Evolutionary conservation across 2,797 vertebrate genomes (phyloP).

Genomic region (Cheirogaleus major): DNA sequence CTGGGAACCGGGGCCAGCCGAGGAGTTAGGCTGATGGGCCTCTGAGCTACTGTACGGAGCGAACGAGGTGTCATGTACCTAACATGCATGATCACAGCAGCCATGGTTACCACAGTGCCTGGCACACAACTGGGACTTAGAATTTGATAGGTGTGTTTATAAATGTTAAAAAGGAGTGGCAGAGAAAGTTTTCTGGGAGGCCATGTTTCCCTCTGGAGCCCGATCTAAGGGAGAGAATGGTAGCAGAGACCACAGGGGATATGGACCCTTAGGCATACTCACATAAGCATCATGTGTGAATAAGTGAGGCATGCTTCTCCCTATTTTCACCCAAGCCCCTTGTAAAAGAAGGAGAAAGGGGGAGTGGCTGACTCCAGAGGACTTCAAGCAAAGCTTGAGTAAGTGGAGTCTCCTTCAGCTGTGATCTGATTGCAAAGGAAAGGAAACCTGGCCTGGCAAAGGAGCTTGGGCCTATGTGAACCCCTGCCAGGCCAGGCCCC

Average conservation of each 20-base stretch:
- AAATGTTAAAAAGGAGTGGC: conserved; percentile 6
- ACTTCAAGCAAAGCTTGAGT: background rate
- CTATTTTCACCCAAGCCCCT: background rate
- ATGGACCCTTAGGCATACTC: background rate
- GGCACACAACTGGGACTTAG: background rate
- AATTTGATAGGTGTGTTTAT: background rate
- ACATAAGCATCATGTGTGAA: background rate
- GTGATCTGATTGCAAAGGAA: background rate
- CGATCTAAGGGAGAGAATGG: background rate
- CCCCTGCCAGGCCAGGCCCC: background rate
- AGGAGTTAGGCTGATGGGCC: background rate
- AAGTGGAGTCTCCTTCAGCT: background rate
- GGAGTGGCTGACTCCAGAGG: background rate
- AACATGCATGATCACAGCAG: background rate
- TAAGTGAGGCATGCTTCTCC: background rate
- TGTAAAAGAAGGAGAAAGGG: background rate
- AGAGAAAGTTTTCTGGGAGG: background rate
- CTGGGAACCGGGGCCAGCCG: background rate
- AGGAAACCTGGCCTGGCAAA: background rate
- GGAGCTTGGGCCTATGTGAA: background rate
- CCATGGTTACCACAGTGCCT: background rate
- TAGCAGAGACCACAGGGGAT: background rate
- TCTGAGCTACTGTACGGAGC: background rate
- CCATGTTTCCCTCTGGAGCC: background rate
- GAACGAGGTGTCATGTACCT: background rate